These are phyloP conservation scores for Lasioglossum leucozonium DNA, from an alignment of 2,888 invertebrate species.

Conservation along the genomic window DNA sequence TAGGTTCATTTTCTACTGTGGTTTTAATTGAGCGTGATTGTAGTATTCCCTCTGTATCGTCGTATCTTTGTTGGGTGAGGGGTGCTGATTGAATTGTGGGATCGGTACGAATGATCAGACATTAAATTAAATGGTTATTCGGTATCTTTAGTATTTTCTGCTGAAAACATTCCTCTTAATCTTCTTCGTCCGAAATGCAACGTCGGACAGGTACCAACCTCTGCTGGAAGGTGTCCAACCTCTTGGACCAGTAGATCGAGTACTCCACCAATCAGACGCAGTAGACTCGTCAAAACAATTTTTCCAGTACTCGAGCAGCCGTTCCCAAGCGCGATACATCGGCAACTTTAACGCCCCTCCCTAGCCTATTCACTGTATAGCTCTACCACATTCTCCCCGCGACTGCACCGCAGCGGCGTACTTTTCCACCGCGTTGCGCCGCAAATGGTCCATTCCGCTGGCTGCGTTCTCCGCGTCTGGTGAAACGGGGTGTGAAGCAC, in stretches of 20 bases:
- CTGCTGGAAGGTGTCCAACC: background rate
- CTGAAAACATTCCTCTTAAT: background rate
- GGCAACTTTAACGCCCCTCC: background rate
- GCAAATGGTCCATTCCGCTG: conserved; percentile 4
- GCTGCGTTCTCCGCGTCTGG: background rate
- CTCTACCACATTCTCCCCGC: background rate
- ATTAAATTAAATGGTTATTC: no score
- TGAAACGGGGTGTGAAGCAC: conserved; percentile 40
- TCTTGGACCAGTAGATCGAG: background rate
- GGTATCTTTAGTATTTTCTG: no score
- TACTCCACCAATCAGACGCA: background rate
- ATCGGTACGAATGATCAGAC: no score
- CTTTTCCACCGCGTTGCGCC: conserved; percentile 12
- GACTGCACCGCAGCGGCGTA: background rate
- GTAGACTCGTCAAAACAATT: background rate
- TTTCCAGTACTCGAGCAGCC: background rate
- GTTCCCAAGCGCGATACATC: background rate
- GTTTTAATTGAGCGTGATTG: background rate
- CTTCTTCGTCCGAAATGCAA: background rate
- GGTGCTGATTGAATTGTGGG: no score
- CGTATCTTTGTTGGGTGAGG: background rate
- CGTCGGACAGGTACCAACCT: background rate
- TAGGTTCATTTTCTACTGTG: background rate
- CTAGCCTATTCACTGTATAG: background rate
- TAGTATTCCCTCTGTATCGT: background rate